Conservation (phyloP, 2,888 invertebrate genomes). For the Cerastis leucographa region DNA sequence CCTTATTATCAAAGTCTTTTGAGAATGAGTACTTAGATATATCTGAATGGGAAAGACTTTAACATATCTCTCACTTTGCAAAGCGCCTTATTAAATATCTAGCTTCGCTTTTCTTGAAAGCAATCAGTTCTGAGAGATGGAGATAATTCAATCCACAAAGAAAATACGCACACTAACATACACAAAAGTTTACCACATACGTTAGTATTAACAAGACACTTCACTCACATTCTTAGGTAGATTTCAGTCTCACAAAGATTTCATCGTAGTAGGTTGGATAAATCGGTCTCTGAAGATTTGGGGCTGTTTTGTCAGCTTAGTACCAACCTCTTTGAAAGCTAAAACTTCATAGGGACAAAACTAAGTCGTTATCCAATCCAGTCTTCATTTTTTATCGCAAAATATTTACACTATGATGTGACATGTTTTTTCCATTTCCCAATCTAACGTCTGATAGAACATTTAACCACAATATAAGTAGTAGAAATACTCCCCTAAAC, state of each 20-base stretch:
- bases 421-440: background rate
- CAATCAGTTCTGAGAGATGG: constrained; percentile 28
- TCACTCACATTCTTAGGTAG: constrained; percentile 24
- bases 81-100: constrained; percentile 39
- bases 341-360: background rate
- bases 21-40: background rate
- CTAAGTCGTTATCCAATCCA: background rate
- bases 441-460: background rate
- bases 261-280: background rate
- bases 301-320: background rate
- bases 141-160: constrained; percentile 60
- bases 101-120: constrained; percentile 38
- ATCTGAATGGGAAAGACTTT: constrained; percentile 29
- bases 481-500: background rate
- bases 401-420: background rate
- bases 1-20: background rate
- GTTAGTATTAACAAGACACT: constrained; percentile 5
- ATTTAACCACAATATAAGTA: background rate
- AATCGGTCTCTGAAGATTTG: background rate
- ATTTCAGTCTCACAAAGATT: constrained; percentile 1
- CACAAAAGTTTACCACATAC: constrained; percentile 1
- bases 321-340: background rate
- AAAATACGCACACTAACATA: constrained; percentile 35
- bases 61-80: constrained; percentile 21
- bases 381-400: background rate